Evolutionary conservation across 2,113 vertebrate species (phyloP).

Genomic region (Hippocampus guttulatus): DNA sequence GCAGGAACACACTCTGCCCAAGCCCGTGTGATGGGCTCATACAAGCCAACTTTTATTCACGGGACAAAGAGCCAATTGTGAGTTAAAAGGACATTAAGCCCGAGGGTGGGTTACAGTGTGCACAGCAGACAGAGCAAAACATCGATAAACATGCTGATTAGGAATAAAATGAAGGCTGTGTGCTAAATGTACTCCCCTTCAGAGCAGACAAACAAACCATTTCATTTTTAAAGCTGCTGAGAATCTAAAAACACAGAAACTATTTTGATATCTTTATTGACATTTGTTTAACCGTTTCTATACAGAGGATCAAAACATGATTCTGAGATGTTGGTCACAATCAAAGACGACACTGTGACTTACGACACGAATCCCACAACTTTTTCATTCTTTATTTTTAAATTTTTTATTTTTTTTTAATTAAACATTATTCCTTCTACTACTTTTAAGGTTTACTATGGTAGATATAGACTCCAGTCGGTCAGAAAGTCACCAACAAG

Average conservation of each 20-base stretch:
- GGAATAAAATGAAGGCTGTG: conserved; percentile 20
- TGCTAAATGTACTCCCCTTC: conserved; percentile 6
- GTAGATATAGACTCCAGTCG: neutral
- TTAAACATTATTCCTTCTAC: neutral
- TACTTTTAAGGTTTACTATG: neutral
- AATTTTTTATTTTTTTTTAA: no score
- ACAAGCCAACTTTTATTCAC: conserved; percentile 54
- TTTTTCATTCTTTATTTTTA: no score
- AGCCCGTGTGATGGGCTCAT: conserved; percentile 58
- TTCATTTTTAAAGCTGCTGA: neutral
- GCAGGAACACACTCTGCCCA: conserved; percentile 30
- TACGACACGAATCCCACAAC: neutral
- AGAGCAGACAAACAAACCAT: neutral
- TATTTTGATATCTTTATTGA: conserved; percentile 32
- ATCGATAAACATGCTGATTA: conserved; percentile 29
- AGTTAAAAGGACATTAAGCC: conserved; percentile 46
- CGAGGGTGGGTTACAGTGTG: conserved; percentile 20
- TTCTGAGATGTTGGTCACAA: neutral
- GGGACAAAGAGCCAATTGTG: conserved; percentile 62
- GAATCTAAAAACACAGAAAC: neutral
- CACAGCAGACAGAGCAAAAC: conserved; percentile 5
- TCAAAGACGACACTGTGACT: neutral
- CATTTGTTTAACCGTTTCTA: conserved; percentile 11
- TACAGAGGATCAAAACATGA: conserved; percentile 29
- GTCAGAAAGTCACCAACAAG: no score